A percentile compares a stretch with the other conserved stretches of the same genome.
Conservation (phyloP, 1,140 invertebrate species). For the Leptinotarsa defecta region DNA sequence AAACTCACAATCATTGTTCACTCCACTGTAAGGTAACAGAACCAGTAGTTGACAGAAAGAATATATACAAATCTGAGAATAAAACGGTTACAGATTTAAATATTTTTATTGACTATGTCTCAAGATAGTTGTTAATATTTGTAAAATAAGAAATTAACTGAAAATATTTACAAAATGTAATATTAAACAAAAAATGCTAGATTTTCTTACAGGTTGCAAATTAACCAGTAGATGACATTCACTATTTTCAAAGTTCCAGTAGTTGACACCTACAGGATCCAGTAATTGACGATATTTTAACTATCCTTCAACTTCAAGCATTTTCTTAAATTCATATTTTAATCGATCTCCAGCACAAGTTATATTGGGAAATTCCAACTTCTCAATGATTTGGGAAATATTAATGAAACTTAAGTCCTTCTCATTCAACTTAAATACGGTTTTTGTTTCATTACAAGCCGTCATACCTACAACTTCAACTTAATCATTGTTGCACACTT, state of each 20-base stretch:
- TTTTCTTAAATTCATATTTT: slow-evolving; percentile 16
- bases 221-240: background rate
- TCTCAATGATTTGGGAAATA: background rate
- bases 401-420: background rate
- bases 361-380: background rate
- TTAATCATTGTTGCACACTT: background rate
- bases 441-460: slow-evolving; percentile 2
- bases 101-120: too few species aligned
- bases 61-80: too few species aligned
- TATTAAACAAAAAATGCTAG: too few species aligned
- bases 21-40: too few species aligned
- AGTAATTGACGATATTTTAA: slow-evolving; percentile 5
- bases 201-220: background rate
- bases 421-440: background rate
- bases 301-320: slow-evolving; percentile 7
- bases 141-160: too few species aligned
- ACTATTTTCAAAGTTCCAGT: background rate
- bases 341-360: slow-evolving; percentile 11
- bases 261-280: slow-evolving; percentile 8
- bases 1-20: too few species aligned
- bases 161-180: too few species aligned
- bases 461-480: slow-evolving; percentile 9
- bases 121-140: too few species aligned
- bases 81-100: too few species aligned
- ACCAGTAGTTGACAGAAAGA: too few species aligned